Conservation (phyloP, 2,888 invertebrate species). For the Chrysina gloriosa region DNA sequence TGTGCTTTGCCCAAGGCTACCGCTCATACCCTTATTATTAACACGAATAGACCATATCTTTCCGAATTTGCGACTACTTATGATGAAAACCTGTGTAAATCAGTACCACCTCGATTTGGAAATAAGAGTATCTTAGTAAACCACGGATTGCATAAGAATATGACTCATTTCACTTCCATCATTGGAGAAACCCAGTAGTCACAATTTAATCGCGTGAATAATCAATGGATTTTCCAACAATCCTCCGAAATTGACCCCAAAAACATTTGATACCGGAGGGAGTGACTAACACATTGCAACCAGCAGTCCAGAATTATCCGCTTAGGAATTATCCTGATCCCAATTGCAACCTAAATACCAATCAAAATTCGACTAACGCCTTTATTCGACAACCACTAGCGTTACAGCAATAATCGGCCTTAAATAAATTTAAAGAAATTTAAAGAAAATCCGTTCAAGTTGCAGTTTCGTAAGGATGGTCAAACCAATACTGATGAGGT, state of each 20-base stretch:
- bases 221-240: constrained; percentile 43
- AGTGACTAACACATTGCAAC: constrained; percentile 46
- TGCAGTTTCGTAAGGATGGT: constrained; percentile 52
- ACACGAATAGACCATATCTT: constrained; percentile 51
- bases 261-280: constrained; percentile 41
- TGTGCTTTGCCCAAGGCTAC: too few species aligned
- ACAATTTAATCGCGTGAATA: constrained; percentile 22
- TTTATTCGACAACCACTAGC: constrained; percentile 32
- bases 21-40: too few species aligned
- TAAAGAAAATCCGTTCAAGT: constrained; percentile 50
- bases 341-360: background rate
- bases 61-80: constrained; percentile 50
- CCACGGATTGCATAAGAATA: constrained; percentile 53
- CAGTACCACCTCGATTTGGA: constrained; percentile 51
- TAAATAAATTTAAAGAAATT: constrained; percentile 50
- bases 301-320: constrained; percentile 25
- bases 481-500: constrained; percentile 54
- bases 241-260: constrained; percentile 26
- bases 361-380: background rate
- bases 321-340: constrained; percentile 22
- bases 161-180: constrained; percentile 51
- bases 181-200: constrained; percentile 41
- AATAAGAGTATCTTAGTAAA: constrained; percentile 53
- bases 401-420: constrained; percentile 50
- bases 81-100: constrained; percentile 50